phyloP scores from a whole-genome alignment of 2,888 invertebrate genomes.

The Calephelis perditalis region DNA sequence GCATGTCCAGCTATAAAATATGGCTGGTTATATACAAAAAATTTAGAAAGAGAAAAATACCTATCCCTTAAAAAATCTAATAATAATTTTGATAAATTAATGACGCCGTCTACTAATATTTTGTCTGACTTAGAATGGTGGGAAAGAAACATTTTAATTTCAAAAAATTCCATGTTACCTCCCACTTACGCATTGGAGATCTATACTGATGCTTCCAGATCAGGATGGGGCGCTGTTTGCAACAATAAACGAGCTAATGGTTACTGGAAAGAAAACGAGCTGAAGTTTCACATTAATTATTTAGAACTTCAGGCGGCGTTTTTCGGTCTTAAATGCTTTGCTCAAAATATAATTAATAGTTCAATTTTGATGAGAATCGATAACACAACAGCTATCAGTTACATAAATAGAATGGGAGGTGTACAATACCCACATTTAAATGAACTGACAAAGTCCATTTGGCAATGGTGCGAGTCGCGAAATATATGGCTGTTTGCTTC shows the following conservation, averaged over 20 bases:
- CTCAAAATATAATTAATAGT: background rate
- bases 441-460: background rate
- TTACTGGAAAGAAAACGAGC: conserved; percentile 15
- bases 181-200: conserved; percentile 20
- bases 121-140: conserved; percentile 17
- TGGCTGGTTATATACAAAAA: conserved; percentile 17
- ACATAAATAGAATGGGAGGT: background rate
- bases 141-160: conserved; percentile 14
- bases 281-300: background rate
- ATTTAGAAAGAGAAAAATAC: conserved; percentile 23
- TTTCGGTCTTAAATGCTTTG: conserved; percentile 6
- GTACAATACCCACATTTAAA: conserved; percentile 7
- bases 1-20: conserved; percentile 28
- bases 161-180: background rate
- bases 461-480: conserved; percentile 28
- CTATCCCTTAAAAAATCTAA: conserved; percentile 8
- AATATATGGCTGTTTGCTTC: conserved; percentile 15
- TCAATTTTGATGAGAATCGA: conserved; percentile 1
- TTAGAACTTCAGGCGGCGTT: background rate
- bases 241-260: conserved; percentile 18
- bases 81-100: conserved; percentile 15
- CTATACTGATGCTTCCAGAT: conserved; percentile 23
- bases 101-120: conserved; percentile 15
- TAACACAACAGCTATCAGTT: conserved; percentile 10
- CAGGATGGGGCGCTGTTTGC: conserved; percentile 26